Base-by-base conservation (phyloP, 2,888 invertebrate species). In the Gastrophysa polygoni region DNA sequence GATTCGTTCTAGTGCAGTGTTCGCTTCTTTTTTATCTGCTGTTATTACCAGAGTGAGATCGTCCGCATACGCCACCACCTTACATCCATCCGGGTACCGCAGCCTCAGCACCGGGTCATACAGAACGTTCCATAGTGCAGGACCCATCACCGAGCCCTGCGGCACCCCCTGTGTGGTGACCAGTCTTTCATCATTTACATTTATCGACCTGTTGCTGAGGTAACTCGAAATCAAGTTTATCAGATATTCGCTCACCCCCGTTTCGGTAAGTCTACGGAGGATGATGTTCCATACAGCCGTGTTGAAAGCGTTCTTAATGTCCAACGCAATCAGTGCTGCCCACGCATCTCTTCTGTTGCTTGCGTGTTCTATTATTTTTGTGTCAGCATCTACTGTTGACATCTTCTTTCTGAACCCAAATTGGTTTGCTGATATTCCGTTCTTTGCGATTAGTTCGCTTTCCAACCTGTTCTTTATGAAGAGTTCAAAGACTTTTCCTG, bases 401-500 rank as follows among this genome's bases (percentile, higher is more conserved):
- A 11, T 18, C 7, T 34, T 47, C 18, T 59, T 57, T 24, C 50
- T 49, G 24, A 50, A 61, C 5, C 61, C 61, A 14, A 34, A 58
- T 56, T 61, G 61, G n/a, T 20, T 21, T 16, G 18, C 46, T 0
- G 50, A 57, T 11, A 57, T 17, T 2, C 43, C 44, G 2, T 20
- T 11, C 7, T 17, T 57, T 32, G 17, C 51, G 7, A 43, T 38
- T 6, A 57, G 50, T 17, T 61, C 61, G 5, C 3, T 29, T 14
- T 38, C 28, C 2, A 63, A 16, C n/a, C 63, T 51, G 20, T 44
- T 57, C 20, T 44, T 50, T 14, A 60, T 49, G 0, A 63, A 21
- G 17, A 38, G 24, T 43, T 66, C 64, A 34, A 32, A 47, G 14
- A 58, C 21, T 32, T 64, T 64, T 10, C 62, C 64, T 6, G 34